Conservation (phyloP, 2,888 invertebrate species). For the Apodemia hepburni region DNA sequence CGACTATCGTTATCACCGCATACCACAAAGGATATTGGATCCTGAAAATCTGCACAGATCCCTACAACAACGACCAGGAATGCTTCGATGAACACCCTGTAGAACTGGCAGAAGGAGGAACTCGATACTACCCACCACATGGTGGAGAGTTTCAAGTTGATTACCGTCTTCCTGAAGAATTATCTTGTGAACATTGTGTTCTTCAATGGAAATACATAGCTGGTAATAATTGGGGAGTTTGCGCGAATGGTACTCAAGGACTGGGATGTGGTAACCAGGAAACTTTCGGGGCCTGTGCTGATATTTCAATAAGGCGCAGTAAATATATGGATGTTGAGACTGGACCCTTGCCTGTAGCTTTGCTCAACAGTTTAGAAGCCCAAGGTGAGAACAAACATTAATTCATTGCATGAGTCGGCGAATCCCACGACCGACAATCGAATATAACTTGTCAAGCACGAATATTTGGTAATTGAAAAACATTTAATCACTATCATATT, state of each 20-base stretch:
- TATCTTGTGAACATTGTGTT: conserved; percentile 91
- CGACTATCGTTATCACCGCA: conserved; percentile 92
- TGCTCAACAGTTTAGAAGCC: neutral
- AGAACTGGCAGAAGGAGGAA: conserved; percentile 70
- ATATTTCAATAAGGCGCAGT: conserved; percentile 80
- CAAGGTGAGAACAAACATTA: neutral
- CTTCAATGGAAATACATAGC: conserved; percentile 95
- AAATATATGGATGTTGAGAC: neutral
- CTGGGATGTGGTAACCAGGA: conserved; percentile 95
- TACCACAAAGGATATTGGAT: conserved; percentile 93
- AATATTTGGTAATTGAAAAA: neutral
- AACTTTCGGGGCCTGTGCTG: conserved; percentile 92
- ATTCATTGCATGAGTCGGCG: neutral
- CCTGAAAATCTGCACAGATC: conserved; percentile 89
- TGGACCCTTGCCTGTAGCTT: neutral
- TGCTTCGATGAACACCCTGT: conserved; percentile 89
- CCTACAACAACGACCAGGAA: conserved; percentile 84
- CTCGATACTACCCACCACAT: conserved; percentile 85
- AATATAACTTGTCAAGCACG: neutral
- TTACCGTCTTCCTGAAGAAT: conserved; percentile 80
- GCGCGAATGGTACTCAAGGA: conserved; percentile 85
- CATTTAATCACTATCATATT: too few species aligned
- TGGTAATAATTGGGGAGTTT: conserved; percentile 91
- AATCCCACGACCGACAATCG: neutral
- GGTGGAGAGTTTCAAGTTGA: conserved; percentile 90